These are phyloP conservation scores for Tetramorium simillimum DNA, from an alignment of 1,140 invertebrate species.

Conservation along the genomic window DNA sequence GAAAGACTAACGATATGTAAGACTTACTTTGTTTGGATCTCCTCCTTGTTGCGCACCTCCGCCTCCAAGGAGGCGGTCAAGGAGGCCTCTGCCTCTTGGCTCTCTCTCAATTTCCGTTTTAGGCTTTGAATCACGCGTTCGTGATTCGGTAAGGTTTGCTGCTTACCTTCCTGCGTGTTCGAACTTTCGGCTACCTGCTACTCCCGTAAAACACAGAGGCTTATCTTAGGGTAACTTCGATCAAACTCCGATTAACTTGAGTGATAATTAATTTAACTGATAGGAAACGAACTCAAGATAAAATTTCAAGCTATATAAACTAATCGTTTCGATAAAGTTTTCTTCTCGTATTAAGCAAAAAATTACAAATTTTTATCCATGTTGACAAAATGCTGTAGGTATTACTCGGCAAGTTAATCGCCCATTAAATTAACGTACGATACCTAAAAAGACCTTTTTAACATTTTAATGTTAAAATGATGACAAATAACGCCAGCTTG, in stretches of 20 bases:
- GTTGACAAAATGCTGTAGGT: background rate
- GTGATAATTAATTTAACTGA: background rate
- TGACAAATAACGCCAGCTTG: too few relatives aligned
- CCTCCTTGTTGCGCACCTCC: constrained; percentile 36
- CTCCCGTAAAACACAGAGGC: background rate
- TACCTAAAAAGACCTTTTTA: too few relatives aligned
- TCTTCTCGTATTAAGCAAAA: background rate
- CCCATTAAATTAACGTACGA: background rate
- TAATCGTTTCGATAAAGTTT: background rate
- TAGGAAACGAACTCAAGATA: background rate
- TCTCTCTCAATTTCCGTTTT: constrained; percentile 51
- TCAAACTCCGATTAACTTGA: background rate
- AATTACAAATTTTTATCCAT: background rate
- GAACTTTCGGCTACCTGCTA: constrained; percentile 29
- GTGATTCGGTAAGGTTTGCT: background rate
- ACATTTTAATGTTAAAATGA: too few relatives aligned
- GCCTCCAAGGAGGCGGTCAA: constrained; percentile 39
- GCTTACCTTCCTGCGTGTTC: background rate
- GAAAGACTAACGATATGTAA: background rate
- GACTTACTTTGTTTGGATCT: constrained; percentile 56
- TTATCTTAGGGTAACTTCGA: background rate
- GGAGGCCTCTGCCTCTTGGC: constrained; percentile 34
- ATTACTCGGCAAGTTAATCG: background rate
- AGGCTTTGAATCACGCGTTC: constrained; percentile 43
- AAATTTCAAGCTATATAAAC: background rate